Base-by-base conservation (phyloP, 2,888 invertebrate species). In the Merodon equestris region DNA sequence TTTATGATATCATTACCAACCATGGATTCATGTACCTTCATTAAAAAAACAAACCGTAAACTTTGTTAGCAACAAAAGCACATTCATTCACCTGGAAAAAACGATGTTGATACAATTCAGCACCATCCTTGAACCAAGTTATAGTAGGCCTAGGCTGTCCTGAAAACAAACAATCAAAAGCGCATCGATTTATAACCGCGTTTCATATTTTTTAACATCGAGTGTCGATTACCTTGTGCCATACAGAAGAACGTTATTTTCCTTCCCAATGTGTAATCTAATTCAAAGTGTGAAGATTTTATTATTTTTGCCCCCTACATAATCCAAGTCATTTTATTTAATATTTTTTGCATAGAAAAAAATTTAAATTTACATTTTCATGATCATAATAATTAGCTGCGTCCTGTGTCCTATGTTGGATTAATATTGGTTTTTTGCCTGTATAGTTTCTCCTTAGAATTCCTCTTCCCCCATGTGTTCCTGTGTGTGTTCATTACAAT, bases 61-160 rank as follows among this genome's bases (percentile, higher is more conserved):
- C n/a, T 38, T 36, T 12, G 4, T 14, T 40, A 10, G n/a, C n/a
- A n/a, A n/a, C n/a, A n/a, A 27, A 7, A 27, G 27, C 4, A 36
- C 1, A 44, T 44, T 1, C 10, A n/a, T 19, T 9, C 88, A 96
- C 96, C 89, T 96, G 96, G 84, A 96, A 90, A 89, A 96, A 96
- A 76, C 94, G 92, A 90, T 97, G 96, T 12, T 95, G 93, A 86
- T 96, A 96, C 84, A 97, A 93, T 89, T 97, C 97, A n/a, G 95
- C 93, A 45, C 97, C 97, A 87, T 97, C 97, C 87, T 97, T 97
- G 87, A 95, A 97, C 97, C 97, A 97, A 15, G 97, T 97, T 77
- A 97, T 96, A 82, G 96, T 95, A 0, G 97, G 97, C 60, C 96
- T 90, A 0, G 97, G 97, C 75, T 87, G 86, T 13, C 88, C 88